Conservation (phyloP, 2,888 invertebrate genomes). For the Heliconius cydno region DNA sequence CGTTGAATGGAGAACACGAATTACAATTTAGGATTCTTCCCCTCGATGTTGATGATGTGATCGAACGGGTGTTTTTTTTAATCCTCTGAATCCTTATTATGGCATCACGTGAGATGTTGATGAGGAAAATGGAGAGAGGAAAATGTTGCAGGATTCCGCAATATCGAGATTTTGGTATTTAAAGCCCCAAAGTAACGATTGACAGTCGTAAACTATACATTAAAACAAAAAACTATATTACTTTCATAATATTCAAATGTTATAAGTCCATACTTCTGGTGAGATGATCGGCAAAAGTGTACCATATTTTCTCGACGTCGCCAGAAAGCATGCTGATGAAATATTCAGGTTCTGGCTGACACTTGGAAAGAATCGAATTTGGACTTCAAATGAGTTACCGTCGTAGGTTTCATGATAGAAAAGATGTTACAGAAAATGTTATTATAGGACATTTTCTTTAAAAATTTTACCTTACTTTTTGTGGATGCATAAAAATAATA, state of each 20-base stretch:
- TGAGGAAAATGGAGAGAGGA: too few relatives aligned
- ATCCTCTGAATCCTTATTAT: too few relatives aligned
- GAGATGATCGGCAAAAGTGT: slow-evolving; percentile 55
- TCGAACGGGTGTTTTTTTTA: too few relatives aligned
- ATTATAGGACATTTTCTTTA: neutral
- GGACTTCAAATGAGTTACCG: slow-evolving; percentile 35
- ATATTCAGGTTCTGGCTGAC: slow-evolving; percentile 65
- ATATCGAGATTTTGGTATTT: neutral
- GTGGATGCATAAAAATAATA: neutral
- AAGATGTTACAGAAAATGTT: neutral
- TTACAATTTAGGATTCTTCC: too few relatives aligned
- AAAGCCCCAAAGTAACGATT: neutral
- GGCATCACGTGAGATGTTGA: too few relatives aligned
- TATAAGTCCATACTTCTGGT: slow-evolving; percentile 33
- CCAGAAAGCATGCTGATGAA: slow-evolving; percentile 58
- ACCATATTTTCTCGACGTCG: slow-evolving; percentile 55
- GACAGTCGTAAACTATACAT: neutral
- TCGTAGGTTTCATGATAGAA: slow-evolving; percentile 27
- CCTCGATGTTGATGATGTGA: too few relatives aligned
- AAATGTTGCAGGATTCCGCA: too few relatives aligned
- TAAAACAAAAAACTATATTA: neutral
- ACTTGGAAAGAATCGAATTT: slow-evolving; percentile 58
- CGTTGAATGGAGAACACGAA: too few relatives aligned
- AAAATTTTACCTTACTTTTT: neutral
- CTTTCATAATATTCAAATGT: slow-evolving; percentile 13